Conservation (phyloP, 1,140 invertebrate species). For the Cydia pomonella region DNA sequence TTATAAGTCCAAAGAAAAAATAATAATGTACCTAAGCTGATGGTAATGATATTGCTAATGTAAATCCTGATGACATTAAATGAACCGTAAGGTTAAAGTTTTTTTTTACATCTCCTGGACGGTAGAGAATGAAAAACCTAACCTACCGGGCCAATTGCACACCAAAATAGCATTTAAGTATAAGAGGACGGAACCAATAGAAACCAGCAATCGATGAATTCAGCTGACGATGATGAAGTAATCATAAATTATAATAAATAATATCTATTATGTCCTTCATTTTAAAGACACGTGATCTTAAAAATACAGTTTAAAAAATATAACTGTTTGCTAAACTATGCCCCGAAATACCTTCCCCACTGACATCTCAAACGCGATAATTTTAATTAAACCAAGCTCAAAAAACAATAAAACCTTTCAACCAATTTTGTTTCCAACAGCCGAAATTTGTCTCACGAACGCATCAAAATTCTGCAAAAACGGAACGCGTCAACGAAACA, state of each 20-base stretch:
- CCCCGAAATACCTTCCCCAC: neutral
- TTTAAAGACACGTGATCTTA: neutral
- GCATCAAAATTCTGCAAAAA: conserved; percentile 33
- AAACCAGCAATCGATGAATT: no score
- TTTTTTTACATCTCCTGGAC: no score
- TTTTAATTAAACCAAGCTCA: conserved; percentile 1
- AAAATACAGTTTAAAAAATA: neutral
- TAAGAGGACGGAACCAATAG: no score
- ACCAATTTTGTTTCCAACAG: conserved; percentile 19
- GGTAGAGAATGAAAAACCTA: no score
- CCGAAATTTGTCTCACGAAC: conserved; percentile 16
- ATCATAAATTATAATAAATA: no score
- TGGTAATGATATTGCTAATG: neutral
- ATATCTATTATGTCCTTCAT: no score
- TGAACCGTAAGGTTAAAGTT: no score
- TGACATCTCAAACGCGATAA: conserved; percentile 6
- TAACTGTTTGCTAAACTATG: conserved; percentile 3
- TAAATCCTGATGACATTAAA: neutral
- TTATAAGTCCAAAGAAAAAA: neutral
- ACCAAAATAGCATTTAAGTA: no score
- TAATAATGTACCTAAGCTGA: neutral
- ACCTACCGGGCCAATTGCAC: no score
- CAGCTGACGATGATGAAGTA: no score
- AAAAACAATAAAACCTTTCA: conserved; percentile 7
- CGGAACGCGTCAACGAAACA: conserved; percentile 40